Evolutionary conservation across 2,113 vertebrate genomes (phyloP).

Genomic region (Xiphophorus maculatus): DNA sequence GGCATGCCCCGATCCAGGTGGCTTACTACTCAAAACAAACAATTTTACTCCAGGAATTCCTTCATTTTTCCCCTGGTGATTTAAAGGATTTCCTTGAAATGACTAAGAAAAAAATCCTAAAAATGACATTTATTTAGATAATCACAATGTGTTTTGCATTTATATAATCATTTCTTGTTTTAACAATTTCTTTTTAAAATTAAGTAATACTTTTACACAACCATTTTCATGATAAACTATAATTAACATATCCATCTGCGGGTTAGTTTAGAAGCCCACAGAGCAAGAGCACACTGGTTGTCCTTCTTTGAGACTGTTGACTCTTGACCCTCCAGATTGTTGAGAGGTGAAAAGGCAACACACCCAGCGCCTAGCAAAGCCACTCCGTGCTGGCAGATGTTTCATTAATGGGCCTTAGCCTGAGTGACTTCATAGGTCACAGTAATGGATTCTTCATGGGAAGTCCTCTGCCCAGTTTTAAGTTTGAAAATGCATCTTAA

Average conservation of each 20-base stretch:
- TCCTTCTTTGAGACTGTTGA: slow-evolving; percentile 45
- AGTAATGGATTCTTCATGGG: slow-evolving; percentile 52
- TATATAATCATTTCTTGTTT: not conserved
- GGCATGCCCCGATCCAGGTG: slow-evolving; percentile 2
- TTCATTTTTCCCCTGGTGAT: not conserved
- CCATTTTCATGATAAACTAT: not conserved
- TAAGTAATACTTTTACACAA: not conserved
- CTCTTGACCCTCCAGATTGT: slow-evolving; percentile 74
- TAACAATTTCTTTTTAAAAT: not conserved
- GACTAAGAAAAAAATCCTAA: not conserved
- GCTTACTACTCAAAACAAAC: not conserved
- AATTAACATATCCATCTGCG: not conserved
- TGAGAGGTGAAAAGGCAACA: slow-evolving; percentile 62
- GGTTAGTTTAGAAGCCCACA: slow-evolving; percentile 6
- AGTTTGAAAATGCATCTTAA: not conserved
- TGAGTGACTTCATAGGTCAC: slow-evolving; percentile 47
- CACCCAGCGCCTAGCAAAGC: slow-evolving; percentile 43
- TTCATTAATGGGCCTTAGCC: slow-evolving; percentile 49
- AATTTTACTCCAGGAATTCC: slow-evolving; percentile 14
- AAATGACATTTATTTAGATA: not conserved
- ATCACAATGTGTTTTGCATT: not conserved
- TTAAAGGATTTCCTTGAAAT: not conserved
- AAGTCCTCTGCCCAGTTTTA: slow-evolving; percentile 11
- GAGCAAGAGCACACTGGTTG: not conserved
- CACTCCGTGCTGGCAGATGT: slow-evolving; percentile 55